Conservation (phyloP, 1,140 invertebrate genomes). For the Aphis craccivora region DNA sequence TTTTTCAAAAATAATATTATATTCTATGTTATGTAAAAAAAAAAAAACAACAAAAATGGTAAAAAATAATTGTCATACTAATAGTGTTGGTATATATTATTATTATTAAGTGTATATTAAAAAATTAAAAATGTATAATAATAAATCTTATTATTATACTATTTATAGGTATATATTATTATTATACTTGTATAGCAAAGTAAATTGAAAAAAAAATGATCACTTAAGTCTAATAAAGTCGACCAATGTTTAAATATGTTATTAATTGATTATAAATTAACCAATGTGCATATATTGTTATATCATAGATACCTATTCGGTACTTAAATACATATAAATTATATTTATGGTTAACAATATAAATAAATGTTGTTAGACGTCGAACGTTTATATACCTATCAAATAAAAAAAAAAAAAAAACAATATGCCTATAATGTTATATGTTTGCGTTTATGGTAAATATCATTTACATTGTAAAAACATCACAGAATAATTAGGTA, state of each 20-base stretch:
- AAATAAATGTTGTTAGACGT: background rate
- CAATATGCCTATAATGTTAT: background rate
- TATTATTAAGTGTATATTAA: background rate
- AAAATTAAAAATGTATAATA: background rate
- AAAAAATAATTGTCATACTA: background rate
- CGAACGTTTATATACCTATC: background rate
- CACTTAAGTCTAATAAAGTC: background rate
- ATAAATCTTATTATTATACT: background rate
- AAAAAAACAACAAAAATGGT: background rate
- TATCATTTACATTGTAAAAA: slow-evolving; percentile 17
- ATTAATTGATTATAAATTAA: background rate
- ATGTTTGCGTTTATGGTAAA: background rate
- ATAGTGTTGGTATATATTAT: background rate
- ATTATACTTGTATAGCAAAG: background rate
- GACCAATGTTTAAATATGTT: background rate
- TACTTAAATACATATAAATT: background rate
- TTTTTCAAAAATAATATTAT: background rate
- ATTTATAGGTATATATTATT: background rate
- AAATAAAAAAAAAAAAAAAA: background rate
- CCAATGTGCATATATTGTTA: background rate
- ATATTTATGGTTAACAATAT: background rate
- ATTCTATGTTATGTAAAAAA: background rate
- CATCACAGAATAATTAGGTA: background rate
- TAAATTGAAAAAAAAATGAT: background rate
- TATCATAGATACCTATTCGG: background rate